phyloP scores from a whole-genome alignment of 1,140 invertebrate genomes.

The Heliconius nattereri region DNA sequence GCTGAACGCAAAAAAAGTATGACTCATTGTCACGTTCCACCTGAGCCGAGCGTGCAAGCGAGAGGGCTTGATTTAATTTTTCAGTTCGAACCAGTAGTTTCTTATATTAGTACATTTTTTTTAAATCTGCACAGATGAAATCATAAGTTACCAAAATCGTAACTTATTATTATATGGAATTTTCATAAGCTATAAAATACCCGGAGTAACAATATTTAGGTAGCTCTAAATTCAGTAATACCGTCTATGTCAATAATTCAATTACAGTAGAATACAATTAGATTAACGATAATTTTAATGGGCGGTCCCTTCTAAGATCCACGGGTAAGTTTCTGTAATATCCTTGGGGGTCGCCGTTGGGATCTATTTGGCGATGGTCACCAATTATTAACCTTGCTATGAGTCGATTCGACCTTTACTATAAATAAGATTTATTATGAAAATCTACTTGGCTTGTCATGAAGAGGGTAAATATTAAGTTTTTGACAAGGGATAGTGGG shows the following conservation, averaged over 20 bases:
- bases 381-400: slow-evolving; percentile 57
- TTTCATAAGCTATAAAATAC: neutral
- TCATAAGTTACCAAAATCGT: too few relatives aligned
- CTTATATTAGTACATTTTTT: too few relatives aligned
- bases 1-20: too few relatives aligned
- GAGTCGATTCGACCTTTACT: slow-evolving; percentile 46
- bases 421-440: slow-evolving; percentile 22
- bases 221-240: neutral
- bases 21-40: too few relatives aligned
- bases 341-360: slow-evolving; percentile 60
- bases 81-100: too few relatives aligned
- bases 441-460: neutral
- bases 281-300: slow-evolving; percentile 23
- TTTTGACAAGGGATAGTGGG: neutral
- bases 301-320: slow-evolving; percentile 51
- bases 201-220: neutral
- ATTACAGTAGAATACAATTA: slow-evolving; percentile 17
- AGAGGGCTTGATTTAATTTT: too few relatives aligned
- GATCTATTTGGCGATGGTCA: slow-evolving; percentile 54
- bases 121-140: too few relatives aligned
- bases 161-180: too few relatives aligned
- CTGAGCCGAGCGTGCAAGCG: too few relatives aligned
- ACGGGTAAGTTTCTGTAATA: slow-evolving; percentile 71
- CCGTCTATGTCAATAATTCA: slow-evolving; percentile 2
- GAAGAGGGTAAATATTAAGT: neutral